These are phyloP conservation scores for Neodiprion fabricii DNA, from an alignment of 1,140 invertebrate genomes.

Conservation along the genomic window DNA sequence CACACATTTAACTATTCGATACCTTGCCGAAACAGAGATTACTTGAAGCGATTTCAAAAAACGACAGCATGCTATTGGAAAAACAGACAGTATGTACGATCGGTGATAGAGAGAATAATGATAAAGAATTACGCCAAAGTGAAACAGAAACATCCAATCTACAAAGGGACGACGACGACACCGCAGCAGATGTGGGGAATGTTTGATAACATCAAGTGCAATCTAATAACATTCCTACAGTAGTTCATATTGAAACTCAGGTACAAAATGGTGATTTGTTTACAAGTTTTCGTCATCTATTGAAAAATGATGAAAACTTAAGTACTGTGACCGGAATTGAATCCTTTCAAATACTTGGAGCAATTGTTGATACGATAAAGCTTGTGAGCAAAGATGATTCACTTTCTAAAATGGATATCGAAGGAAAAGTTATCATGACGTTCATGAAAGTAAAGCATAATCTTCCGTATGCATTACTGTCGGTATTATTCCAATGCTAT, in stretches of 20 bases:
- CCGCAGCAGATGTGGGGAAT: neutral
- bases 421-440: constrained; percentile 1
- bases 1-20: too few relatives aligned
- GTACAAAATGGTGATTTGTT: neutral
- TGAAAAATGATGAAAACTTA: constrained; percentile 7
- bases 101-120: too few relatives aligned
- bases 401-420: constrained; percentile 12
- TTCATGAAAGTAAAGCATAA: constrained; percentile 10
- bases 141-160: neutral
- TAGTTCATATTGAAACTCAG: neutral
- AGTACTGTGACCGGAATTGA: neutral
- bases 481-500: constrained; percentile 17
- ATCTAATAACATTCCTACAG: neutral
- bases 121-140: neutral
- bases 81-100: too few relatives aligned
- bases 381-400: constrained; percentile 9
- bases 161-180: neutral
- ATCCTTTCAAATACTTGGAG: constrained; percentile 9
- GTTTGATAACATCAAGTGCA: neutral
- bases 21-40: too few relatives aligned
- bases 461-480: constrained; percentile 19
- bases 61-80: too few relatives aligned
- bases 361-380: constrained; percentile 6
- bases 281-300: neutral
- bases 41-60: too few relatives aligned